Percentiles rank a stretch among this genome's conserved stretches.
Evolutionary conservation across 2,797 vertebrate species (phyloP).

Genomic region (Phrynocephalus guinanensis): DNA sequence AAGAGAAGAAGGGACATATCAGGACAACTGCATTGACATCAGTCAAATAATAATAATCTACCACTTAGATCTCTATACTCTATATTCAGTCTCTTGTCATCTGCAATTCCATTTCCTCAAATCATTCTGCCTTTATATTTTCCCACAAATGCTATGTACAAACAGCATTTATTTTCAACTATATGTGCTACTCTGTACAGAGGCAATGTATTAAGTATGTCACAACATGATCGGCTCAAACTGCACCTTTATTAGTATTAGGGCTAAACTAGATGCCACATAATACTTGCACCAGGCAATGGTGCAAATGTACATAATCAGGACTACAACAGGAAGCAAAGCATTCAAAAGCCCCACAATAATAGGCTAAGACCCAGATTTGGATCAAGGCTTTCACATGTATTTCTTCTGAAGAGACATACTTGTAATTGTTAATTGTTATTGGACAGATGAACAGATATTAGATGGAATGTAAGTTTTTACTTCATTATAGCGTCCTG

Average conservation of each 20-base stretch:
- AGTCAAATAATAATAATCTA: no score
- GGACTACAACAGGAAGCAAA: not conserved
- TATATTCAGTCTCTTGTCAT: not conserved
- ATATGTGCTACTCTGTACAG: slow-evolving; percentile 6
- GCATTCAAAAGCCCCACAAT: not conserved
- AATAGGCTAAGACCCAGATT: not conserved
- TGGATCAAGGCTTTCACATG: no score
- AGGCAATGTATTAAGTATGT: slow-evolving; percentile 1
- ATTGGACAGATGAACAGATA: no score
- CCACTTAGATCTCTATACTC: not conserved
- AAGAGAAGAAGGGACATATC: not conserved
- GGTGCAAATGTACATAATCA: not conserved
- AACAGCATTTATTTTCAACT: slow-evolving; percentile 23
- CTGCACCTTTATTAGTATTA: not conserved
- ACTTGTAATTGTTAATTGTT: not conserved
- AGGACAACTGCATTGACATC: not conserved
- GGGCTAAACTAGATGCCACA: not conserved
- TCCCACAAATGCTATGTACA: slow-evolving; percentile 19
- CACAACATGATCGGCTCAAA: not conserved
- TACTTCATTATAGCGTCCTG: not conserved
- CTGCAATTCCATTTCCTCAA: slow-evolving; percentile 26
- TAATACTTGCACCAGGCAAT: not conserved
- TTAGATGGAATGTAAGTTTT: not conserved
- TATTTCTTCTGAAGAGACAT: not conserved
- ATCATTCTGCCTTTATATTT: not conserved